These are phyloP conservation scores for Stigmatopora argus DNA, from an alignment of 2,113 vertebrate genomes.

Conservation along the genomic window DNA sequence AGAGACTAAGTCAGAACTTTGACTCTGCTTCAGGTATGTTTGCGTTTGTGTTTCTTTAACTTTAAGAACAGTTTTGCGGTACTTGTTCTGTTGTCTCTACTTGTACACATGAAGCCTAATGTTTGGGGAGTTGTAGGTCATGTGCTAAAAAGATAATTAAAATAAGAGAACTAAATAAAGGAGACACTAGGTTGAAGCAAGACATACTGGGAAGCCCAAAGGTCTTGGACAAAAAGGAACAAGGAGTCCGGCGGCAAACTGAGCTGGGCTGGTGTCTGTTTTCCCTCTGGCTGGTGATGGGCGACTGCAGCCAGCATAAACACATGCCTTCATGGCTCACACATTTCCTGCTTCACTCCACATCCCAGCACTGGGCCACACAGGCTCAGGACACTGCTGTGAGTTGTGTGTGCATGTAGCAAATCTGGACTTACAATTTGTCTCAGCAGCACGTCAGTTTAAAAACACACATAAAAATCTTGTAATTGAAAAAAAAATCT, in stretches of 20 bases:
- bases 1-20: conserved; percentile 3
- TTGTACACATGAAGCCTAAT: neutral
- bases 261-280: conserved; percentile 65
- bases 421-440: conserved; percentile 12
- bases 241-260: conserved; percentile 42
- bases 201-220: conserved; percentile 23
- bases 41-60: conserved; percentile 13
- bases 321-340: conserved; percentile 80
- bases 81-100: conserved; percentile 5
- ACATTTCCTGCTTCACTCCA: conserved; percentile 76
- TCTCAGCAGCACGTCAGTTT: conserved; percentile 7
- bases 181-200: neutral
- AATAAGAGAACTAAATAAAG: conserved; percentile 4
- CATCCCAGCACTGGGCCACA: conserved; percentile 70
- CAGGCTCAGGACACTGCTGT: conserved; percentile 64
- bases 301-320: conserved; percentile 76
- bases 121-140: neutral
- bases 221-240: conserved; percentile 30
- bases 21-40: conserved; percentile 21
- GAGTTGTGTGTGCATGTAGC: conserved; percentile 9
- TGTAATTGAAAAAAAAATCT: too few species aligned
- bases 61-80: neutral
- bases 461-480: neutral
- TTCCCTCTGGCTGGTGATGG: conserved; percentile 74
- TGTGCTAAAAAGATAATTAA: conserved; percentile 11